These are phyloP conservation scores for Euura saliciscinereae DNA, from an alignment of 1,140 invertebrate species.

Conservation along the genomic window DNA sequence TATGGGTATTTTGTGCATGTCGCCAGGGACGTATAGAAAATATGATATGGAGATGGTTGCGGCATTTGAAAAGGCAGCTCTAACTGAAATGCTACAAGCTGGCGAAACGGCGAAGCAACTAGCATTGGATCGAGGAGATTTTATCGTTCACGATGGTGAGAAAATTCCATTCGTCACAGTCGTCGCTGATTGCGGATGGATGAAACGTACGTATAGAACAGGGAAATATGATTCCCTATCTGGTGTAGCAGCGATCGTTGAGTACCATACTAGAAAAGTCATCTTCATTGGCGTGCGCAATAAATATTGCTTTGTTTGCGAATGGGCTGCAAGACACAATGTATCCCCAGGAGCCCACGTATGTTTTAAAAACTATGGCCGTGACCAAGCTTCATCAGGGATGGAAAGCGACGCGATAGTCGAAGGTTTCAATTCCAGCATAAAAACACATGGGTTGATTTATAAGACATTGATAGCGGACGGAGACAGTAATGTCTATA, in stretches of 20 bases:
- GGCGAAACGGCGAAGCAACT: constrained; percentile 35
- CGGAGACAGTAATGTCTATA: constrained; percentile 52
- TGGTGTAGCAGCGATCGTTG: constrained; percentile 44
- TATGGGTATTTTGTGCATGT: constrained; percentile 31
- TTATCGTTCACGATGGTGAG: constrained; percentile 30
- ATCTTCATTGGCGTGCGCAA: constrained; percentile 49
- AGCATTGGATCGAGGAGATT: constrained; percentile 31
- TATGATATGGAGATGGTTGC: constrained; percentile 19
- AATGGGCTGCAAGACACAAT: constrained; percentile 26
- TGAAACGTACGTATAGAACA: constrained; percentile 39
- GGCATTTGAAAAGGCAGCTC: constrained; percentile 27
- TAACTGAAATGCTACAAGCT: constrained; percentile 33
- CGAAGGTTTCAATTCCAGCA: constrained; percentile 48
- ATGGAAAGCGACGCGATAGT: constrained; percentile 53
- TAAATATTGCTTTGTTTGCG: constrained; percentile 50
- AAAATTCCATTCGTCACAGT: constrained; percentile 37
- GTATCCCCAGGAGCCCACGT: constrained; percentile 23
- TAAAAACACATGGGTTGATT: constrained; percentile 46
- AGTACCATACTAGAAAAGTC: constrained; percentile 43
- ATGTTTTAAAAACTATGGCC: constrained; percentile 46
- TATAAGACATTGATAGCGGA: constrained; percentile 52
- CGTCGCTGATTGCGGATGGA: constrained; percentile 43
- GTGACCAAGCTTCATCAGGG: constrained; percentile 32
- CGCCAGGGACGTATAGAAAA: constrained; percentile 21
- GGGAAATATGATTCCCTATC: constrained; percentile 30